These are phyloP conservation scores for Cistogaster globosa DNA, from an alignment of 2,888 invertebrate species.

Conservation along the genomic window DNA sequence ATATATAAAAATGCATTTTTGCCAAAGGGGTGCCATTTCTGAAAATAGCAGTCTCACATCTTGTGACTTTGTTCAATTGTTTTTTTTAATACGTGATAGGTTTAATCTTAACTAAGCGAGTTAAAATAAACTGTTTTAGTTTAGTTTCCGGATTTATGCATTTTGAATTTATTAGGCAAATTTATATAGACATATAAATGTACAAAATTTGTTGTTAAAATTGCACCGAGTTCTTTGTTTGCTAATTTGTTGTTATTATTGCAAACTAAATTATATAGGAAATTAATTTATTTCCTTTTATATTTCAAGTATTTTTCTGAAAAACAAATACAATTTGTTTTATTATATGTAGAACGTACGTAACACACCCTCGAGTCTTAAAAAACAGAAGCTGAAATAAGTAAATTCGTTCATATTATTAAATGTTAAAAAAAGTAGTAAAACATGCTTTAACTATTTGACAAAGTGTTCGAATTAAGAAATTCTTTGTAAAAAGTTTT, in stretches of 20 bases:
- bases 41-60: background rate
- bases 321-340: slow-evolving; percentile 17
- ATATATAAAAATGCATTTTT: background rate
- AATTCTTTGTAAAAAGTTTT: no score
- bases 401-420: background rate
- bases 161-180: background rate
- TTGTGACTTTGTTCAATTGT: background rate
- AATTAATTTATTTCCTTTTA: slow-evolving; percentile 15
- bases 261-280: slow-evolving; percentile 36
- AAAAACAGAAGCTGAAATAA: background rate
- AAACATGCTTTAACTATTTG: no score
- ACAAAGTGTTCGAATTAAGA: no score
- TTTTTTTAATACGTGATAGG: background rate
- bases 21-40: background rate
- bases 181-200: background rate
- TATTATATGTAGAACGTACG: background rate
- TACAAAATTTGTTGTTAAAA: slow-evolving; percentile 1
- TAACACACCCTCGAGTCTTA: slow-evolving; percentile 42
- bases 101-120: background rate
- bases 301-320: slow-evolving; percentile 2
- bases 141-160: slow-evolving; percentile 37
- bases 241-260: slow-evolving; percentile 7
- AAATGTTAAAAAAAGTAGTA: no score
- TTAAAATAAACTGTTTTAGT: background rate
- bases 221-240: slow-evolving; percentile 23